Base-by-base conservation (phyloP, 2,888 invertebrate genomes). In the Ashinkailepas kermadecensis region DNA sequence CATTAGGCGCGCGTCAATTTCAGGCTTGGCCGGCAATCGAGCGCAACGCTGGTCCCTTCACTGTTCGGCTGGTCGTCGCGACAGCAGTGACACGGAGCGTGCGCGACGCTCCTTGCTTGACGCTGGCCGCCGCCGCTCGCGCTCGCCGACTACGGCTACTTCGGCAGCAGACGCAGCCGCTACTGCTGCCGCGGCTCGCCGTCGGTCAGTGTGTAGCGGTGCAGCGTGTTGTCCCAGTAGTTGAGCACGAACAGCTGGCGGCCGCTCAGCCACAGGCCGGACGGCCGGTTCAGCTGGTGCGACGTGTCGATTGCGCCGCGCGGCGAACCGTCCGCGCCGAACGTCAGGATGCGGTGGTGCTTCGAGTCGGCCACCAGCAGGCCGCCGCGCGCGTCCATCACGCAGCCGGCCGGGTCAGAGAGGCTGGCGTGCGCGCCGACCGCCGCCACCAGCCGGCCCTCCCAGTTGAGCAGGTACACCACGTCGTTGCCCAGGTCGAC, bases 391-490 rank as follows among this genome's bases (percentile, higher is more conserved):
- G 74, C 18, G 74, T 74, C 74, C 4, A 74, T 18, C 54, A 23
- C 74, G 15, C 23, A 12, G 10, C 74, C 74, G 18, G 74, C 74
- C 21, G 74, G 74, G 74, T 74, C 74, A 0, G 54, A 74, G 54
- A 74, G 74, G 7, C 56, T 54, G 1, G 56, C 10, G 7, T 9
- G 21, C 7, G 74, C 74, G 54, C 74, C 74, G 18, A 74, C 74
- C 4, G 23, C 21, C 4, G 74, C 56, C 74, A 74, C 74, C 9
- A 74, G 74, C 0, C 74, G 74, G 56, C 74, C 74, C 18, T 74
- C 74, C 74, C 74, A 74, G 74, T 56, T 74, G 56, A 74, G 54
- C 54, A 74, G 74, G 54, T 54, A 54, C 54, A 74, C 74, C 74
- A 74, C 74, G 74, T 74, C 21, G 74, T 74, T 74, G 56, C 74